These are phyloP conservation scores for Pycnonotus jocosus DNA, from an alignment of 2,113 vertebrate species.

Conservation along the genomic window DNA sequence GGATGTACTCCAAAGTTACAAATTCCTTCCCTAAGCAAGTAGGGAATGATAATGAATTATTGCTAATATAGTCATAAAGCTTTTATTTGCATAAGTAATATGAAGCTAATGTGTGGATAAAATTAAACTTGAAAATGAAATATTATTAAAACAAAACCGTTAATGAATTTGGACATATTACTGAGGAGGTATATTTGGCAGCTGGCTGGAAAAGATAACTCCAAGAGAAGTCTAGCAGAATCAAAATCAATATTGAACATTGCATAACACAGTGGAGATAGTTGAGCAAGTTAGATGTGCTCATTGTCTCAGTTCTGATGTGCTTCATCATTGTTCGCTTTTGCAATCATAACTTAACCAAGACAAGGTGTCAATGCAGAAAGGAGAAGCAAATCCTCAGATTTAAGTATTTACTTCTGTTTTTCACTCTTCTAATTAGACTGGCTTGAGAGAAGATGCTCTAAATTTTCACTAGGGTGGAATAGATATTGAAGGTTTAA, in stretches of 20 bases:
- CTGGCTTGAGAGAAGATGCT: not conserved
- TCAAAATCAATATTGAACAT: conserved; percentile 52
- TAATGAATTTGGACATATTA: conserved; percentile 54
- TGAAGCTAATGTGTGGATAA: conserved; percentile 51
- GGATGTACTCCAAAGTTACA: conserved; percentile 48
- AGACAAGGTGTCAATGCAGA: not conserved
- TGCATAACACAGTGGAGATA: not conserved
- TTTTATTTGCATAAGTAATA: conserved; percentile 69
- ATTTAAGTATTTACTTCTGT: not conserved
- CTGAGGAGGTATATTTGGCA: conserved; percentile 49
- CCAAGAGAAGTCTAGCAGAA: conserved; percentile 27
- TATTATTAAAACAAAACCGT: conserved; percentile 57
- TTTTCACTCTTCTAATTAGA: not conserved
- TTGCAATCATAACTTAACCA: not conserved
- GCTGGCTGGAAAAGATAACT: conserved; percentile 44
- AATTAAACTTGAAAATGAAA: conserved; percentile 65
- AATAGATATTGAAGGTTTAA: not conserved
- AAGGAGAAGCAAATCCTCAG: not conserved
- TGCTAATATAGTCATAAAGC: conserved; percentile 46
- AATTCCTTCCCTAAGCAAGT: conserved; percentile 43
- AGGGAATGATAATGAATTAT: conserved; percentile 61
- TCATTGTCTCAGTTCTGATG: not conserved
- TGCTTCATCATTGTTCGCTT: not conserved
- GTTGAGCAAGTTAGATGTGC: not conserved
- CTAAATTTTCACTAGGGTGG: not conserved